Conservation (phyloP, 2,888 invertebrate species). For the Drosophila quinaria region DNA sequence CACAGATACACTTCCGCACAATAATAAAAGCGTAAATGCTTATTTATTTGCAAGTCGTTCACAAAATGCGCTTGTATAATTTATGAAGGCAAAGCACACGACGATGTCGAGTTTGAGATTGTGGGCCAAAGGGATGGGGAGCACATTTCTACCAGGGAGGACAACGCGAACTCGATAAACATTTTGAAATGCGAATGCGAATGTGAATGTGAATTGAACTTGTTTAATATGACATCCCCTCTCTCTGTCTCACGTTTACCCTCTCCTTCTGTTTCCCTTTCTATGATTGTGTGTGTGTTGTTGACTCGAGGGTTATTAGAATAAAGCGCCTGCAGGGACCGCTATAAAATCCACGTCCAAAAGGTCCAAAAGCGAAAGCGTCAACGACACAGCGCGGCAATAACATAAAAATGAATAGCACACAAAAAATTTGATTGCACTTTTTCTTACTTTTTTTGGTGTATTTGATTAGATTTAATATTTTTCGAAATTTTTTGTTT, state of each 20-base stretch:
- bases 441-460: neutral
- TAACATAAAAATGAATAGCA: conserved; percentile 51
- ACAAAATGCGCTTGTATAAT: conserved; percentile 79
- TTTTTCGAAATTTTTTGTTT: conserved; percentile 14
- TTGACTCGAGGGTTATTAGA: conserved; percentile 54
- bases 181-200: conserved; percentile 60
- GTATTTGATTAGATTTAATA: neutral
- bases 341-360: conserved; percentile 65
- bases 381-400: conserved; percentile 43
- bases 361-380: conserved; percentile 40
- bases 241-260: neutral
- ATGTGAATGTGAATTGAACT: conserved; percentile 66
- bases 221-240: conserved; percentile 35
- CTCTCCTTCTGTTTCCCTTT: neutral
- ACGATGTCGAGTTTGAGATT: conserved; percentile 34
- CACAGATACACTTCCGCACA: conserved; percentile 54
- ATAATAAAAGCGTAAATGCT: conserved; percentile 82
- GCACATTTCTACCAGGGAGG: conserved; percentile 12
- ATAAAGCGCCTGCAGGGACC: conserved; percentile 66
- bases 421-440: conserved; percentile 61
- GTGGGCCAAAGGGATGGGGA: neutral
- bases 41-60: conserved; percentile 81
- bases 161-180: conserved; percentile 61
- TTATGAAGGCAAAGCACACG: conserved; percentile 81
- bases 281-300: conserved; percentile 17